Base-by-base conservation (phyloP, 2,113 vertebrate genomes). In the Bucco capensis region DNA sequence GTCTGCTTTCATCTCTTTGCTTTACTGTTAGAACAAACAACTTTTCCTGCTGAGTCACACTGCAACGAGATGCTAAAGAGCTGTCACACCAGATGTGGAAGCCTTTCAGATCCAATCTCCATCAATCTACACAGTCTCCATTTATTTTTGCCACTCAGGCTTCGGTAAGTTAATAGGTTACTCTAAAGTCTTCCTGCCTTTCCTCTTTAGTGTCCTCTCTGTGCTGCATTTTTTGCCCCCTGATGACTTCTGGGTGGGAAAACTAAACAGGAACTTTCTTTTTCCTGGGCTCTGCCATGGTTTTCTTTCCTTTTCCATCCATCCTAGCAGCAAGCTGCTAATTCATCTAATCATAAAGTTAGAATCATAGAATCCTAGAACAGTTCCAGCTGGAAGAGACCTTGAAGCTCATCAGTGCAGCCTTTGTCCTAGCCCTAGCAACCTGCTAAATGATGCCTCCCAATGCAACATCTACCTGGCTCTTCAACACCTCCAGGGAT, bases 101-200 rank as follows among this genome's bases (percentile, higher is more conserved):
- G 60, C 93, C 93, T 89, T 96, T 96, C 93, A 92, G 89, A 93
- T 85, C 78, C 93, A 85, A 92, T 83, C 49, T 78, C 62, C 91
- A 94, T 94, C 95, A 93, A 79, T 71, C 89, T 71, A 54, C 78
- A 38, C 50, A 67, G 86, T 64, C 89, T 89, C 67, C 33, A 51
- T 33, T 90, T 72, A 78, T 91, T 95, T 38, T 83, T 91, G 87
- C 93, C 78, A 80, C 91, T 93, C 89, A 94, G 89, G 62, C 89
- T 57, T 47, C 47, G 87, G 86, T 75, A 74, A 42, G 83, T 89
- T 76, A 91, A 93, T 46, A 78, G 86, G 75, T 18, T 87, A 77
- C 82, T 89, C 89, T 58, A 89, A 94, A 21, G 35, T 18, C 86
- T 77, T 49, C 84, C 75, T 92, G 95, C 71, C 62, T 90, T 35